Evolutionary conservation across 2,797 vertebrate genomes (phyloP).

Genomic region (Alca torda): DNA sequence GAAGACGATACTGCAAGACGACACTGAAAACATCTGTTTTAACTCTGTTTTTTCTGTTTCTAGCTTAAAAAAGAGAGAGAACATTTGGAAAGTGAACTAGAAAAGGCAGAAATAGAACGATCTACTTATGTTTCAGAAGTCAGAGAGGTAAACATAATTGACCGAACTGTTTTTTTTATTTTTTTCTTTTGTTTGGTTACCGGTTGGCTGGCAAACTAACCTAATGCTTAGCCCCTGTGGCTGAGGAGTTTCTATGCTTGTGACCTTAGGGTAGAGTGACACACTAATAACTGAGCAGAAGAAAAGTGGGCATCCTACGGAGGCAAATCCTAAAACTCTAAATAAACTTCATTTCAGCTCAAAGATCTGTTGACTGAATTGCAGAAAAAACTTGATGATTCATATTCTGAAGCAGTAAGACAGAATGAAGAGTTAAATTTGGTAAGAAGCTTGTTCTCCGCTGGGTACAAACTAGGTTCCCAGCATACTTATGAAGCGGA

Average conservation of each 20-base stretch:
- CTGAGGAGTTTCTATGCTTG: conserved; percentile 43
- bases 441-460: conserved; percentile 87
- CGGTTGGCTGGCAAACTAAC: conserved; percentile 51
- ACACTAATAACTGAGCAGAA: conserved; percentile 63
- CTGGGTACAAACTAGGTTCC: conserved; percentile 66
- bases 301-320: conserved; percentile 58
- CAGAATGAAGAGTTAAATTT: conserved; percentile 99
- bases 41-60: conserved; percentile 59
- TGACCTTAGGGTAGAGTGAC: conserved; percentile 39
- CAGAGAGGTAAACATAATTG: conserved; percentile 86
- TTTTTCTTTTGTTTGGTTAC: conserved; percentile 14
- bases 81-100: conserved; percentile 92
- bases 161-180: background rate
- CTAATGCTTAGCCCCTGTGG: conserved; percentile 40
- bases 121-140: conserved; percentile 95
- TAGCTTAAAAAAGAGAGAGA: conserved; percentile 86
- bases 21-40: background rate
- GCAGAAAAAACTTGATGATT: conserved; percentile 99
- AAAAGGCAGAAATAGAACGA: conserved; percentile 92
- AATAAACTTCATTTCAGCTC: conserved; percentile 96
- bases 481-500: conserved; percentile 51
- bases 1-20: background rate
- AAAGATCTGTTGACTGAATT: conserved; percentile 99
- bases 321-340: conserved; percentile 82
- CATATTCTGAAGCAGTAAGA: conserved; percentile 97